A percentile compares a stretch with the other conserved stretches of the same genome.
Conservation (phyloP, 2,797 vertebrate species). For the Anas bernieri region DNA sequence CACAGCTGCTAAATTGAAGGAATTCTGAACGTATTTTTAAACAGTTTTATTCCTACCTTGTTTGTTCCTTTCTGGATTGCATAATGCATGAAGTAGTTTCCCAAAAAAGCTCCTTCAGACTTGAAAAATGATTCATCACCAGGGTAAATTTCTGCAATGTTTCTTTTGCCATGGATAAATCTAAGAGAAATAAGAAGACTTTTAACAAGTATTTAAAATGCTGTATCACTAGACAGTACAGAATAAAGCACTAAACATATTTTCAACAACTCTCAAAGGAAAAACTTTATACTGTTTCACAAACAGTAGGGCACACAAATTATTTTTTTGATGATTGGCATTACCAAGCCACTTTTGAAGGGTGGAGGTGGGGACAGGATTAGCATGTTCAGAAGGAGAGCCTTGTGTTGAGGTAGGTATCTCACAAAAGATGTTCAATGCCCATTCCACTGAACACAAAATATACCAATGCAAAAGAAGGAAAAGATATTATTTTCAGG, state of each 20-base stretch:
- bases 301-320: neutral
- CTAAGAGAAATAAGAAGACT: constrained; percentile 69
- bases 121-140: constrained; percentile 90
- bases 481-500: neutral
- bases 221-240: neutral
- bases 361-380: neutral
- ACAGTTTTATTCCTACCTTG: constrained; percentile 73
- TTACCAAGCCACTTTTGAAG: neutral
- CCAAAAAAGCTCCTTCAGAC: constrained; percentile 83
- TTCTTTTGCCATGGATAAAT: constrained; percentile 78
- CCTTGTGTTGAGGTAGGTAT: neutral
- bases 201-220: neutral
- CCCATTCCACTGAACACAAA: neutral
- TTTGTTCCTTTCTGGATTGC: constrained; percentile 69
- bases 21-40: neutral
- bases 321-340: neutral
- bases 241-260: neutral
- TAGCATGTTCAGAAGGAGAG: neutral
- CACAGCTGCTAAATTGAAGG: neutral
- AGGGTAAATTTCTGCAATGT: constrained; percentile 85
- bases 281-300: neutral
- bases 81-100: constrained; percentile 85
- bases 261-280: neutral
- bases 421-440: neutral
- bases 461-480: neutral